Base-by-base conservation (phyloP, 2,113 vertebrate species). In the Chaetura pelagica region DNA sequence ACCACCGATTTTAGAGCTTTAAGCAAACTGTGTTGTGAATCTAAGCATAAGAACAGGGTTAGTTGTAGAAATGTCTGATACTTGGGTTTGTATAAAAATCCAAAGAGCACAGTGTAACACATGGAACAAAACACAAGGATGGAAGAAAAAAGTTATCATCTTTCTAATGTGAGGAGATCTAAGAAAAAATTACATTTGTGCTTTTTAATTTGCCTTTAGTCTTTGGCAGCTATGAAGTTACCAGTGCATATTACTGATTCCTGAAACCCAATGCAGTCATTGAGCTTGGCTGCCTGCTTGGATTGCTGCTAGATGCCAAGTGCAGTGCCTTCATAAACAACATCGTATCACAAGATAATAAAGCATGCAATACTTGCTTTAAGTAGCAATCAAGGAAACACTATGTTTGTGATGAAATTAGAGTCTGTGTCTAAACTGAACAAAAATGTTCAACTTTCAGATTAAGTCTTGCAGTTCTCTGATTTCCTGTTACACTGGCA, bases 381-480 rank as follows among this genome's bases (percentile, higher is more conserved):
- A 86, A 67, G 24, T 49, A 73, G 24, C 51, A 69, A 12, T 62
- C 18, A 84, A 52, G 40, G 77, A 67, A 52, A 29, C 8, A 0
- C 0, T 4, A 4, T 32, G 24, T 54, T 86, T 84, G 17, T 71
- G 22, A 71, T 62, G 71, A 55, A 89, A 86, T 15, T 30, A 30
- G 19, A 42, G 12, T 59, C 66, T 67, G 1, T 81, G 13, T 52
- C 27, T 67, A 55, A 63, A 29, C 7, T 27, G 26, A 81, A 52
- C n/a, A 54, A 63, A 29, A 0, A 0, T 0, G 0, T 52, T 84
- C 18, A 30, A 42, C 20, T 57, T 15, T 82, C 40, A 52, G 14
- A 20, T 42, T 35, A 74, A 71, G 38, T 14, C 23, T 73, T 92
- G 24, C 27, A 46, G 35, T 74, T 88, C 15, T 38, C 23, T 30